Evolutionary conservation across 2,797 vertebrate species (phyloP).

Genomic region (Sebastes minor): DNA sequence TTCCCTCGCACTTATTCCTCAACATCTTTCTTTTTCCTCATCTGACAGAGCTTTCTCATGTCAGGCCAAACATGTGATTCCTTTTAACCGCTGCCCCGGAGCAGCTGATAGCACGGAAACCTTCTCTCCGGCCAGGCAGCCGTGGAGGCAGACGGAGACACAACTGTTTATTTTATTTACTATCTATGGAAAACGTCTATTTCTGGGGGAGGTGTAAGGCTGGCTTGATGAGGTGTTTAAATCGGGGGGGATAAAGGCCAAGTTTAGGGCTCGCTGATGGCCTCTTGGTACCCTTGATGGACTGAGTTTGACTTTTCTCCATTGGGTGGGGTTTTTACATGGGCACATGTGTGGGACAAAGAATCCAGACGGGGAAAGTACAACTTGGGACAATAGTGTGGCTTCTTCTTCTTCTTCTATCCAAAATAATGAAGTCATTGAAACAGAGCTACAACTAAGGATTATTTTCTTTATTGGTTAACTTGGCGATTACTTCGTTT

Average conservation of each 20-base stretch:
- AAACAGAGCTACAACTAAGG: neutral
- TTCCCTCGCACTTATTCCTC: conserved; percentile 35
- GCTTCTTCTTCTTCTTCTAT: too few species aligned
- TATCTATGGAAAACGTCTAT: conserved; percentile 67
- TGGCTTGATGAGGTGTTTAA: conserved; percentile 75
- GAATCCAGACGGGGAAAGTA: neutral
- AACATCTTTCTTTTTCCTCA: conserved; percentile 20
- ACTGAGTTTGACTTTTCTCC: conserved; percentile 17
- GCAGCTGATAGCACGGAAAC: conserved; percentile 66
- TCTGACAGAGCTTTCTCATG: conserved; percentile 71
- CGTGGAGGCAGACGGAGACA: conserved; percentile 24
- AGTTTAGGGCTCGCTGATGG: neutral
- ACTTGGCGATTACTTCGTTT: neutral
- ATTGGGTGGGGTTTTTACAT: neutral
- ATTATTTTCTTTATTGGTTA: neutral
- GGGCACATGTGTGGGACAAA: neutral
- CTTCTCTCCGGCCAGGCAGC: conserved; percentile 22
- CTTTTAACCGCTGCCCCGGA: conserved; percentile 50
- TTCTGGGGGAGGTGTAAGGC: conserved; percentile 60
- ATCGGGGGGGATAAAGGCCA: conserved; percentile 30
- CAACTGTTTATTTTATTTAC: conserved; percentile 65
- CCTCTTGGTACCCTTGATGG: neutral
- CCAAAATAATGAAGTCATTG: too few species aligned
- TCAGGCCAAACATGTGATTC: conserved; percentile 80
- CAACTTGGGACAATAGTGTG: neutral